Conservation (phyloP, 2,797 vertebrate genomes). For the Danio aesculapii region DNA sequence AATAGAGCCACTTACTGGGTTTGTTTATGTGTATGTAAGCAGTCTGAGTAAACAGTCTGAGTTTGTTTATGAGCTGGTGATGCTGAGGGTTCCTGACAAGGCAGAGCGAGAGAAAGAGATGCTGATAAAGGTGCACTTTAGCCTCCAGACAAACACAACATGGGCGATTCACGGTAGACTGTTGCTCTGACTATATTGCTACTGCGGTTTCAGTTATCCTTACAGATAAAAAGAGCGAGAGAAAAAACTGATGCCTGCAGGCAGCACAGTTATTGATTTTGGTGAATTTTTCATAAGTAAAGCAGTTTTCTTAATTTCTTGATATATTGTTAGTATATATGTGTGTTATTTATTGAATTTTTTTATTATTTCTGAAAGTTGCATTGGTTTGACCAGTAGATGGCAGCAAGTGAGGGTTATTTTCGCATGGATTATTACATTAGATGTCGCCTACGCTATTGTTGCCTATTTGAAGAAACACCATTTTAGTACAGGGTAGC, state of each 20-base stretch:
- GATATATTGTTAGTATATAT: background rate
- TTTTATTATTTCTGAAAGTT: background rate
- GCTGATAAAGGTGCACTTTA: slow-evolving; percentile 64
- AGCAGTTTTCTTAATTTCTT: background rate
- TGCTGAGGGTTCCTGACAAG: slow-evolving; percentile 60
- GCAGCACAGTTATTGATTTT: slow-evolving; percentile 2
- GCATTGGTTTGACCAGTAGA: background rate
- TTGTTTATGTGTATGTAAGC: slow-evolving; percentile 47
- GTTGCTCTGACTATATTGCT: slow-evolving; percentile 37
- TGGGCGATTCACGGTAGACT: slow-evolving; percentile 61
- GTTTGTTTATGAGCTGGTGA: slow-evolving; percentile 64
- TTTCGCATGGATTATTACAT: no score
- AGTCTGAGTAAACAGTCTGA: slow-evolving; percentile 54
- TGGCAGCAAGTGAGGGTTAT: background rate
- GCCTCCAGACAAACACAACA: slow-evolving; percentile 65
- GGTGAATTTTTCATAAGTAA: background rate
- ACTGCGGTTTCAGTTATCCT: slow-evolving; percentile 41
- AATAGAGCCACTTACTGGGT: slow-evolving; percentile 28
- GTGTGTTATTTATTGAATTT: background rate
- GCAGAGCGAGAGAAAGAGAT: slow-evolving; percentile 62
- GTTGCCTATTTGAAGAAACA: no score
- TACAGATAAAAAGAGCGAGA: slow-evolving; percentile 14
- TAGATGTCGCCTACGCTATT: no score
- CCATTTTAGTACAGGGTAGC: no score
- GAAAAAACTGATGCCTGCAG: background rate